Evolutionary conservation across 1,140 invertebrate genomes (phyloP).

Genomic region (Lethrus apterus): DNA sequence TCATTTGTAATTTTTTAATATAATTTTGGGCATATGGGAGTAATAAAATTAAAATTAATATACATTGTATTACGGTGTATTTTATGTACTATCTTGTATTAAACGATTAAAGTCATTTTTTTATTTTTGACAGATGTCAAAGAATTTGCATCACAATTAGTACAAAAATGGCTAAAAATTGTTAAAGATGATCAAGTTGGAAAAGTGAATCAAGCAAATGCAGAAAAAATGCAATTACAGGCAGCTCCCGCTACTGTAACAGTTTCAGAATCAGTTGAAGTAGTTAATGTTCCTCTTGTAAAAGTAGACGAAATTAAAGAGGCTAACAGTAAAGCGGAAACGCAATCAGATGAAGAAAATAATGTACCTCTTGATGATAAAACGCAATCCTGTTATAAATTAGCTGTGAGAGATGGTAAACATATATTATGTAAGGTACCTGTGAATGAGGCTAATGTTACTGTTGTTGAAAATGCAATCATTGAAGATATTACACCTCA

Average conservation of each 20-base stretch:
- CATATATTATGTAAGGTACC: constrained; percentile 61
- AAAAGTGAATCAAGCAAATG: constrained; percentile 18
- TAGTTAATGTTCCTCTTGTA: constrained; percentile 17
- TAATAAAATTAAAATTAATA: too few species aligned
- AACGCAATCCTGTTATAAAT: constrained; percentile 51
- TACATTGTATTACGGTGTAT: too few species aligned
- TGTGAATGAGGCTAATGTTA: constrained; percentile 36
- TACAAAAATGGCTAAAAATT: constrained; percentile 86
- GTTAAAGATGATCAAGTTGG: constrained; percentile 56
- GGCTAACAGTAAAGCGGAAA: constrained; percentile 6
- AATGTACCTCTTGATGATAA: constrained; percentile 18
- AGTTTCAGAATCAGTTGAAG: constrained; percentile 8
- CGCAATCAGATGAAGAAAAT: neutral
- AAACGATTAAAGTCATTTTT: too few species aligned
- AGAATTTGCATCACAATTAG: constrained; percentile 64
- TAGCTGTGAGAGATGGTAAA: constrained; percentile 66
- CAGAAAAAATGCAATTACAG: neutral
- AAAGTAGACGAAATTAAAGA: constrained; percentile 6
- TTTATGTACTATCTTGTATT: too few species aligned
- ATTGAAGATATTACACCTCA: constrained; percentile 18
- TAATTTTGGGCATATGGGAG: too few species aligned
- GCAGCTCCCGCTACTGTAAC: constrained; percentile 14
- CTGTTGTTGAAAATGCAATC: constrained; percentile 17
- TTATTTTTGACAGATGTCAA: constrained; percentile 31
- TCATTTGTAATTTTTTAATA: neutral